phyloP scores from a whole-genome alignment of 2,797 vertebrate genomes.

The Austrolebias charrua region DNA sequence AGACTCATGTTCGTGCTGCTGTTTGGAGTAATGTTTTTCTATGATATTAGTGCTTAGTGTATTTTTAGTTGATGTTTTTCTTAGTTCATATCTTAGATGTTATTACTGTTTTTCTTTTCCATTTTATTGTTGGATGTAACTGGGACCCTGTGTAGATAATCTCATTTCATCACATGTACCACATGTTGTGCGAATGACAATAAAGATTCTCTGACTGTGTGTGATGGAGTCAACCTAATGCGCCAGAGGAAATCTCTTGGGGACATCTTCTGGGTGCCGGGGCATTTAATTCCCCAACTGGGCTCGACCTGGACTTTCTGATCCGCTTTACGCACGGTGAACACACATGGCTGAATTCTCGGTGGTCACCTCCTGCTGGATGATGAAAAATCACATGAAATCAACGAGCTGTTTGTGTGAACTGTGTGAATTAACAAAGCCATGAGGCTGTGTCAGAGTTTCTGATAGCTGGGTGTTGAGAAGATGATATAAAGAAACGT shows the following conservation, averaged over 20 bases:
- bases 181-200: too few species aligned
- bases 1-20: too few species aligned
- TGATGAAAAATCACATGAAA: too few species aligned
- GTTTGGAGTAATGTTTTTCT: too few species aligned
- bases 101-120: too few species aligned
- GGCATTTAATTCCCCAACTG: constrained; percentile 30
- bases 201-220: too few species aligned
- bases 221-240: constrained; percentile 40
- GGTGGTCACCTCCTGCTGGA: constrained; percentile 5
- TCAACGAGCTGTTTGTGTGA: background rate
- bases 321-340: background rate
- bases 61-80: too few species aligned
- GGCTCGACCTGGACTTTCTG: constrained; percentile 6
- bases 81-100: too few species aligned
- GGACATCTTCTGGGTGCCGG: constrained; percentile 27
- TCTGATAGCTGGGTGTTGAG: constrained; percentile 7
- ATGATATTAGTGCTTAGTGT: too few species aligned
- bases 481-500: constrained; percentile 23
- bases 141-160: too few species aligned
- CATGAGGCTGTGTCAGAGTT: background rate
- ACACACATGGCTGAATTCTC: constrained; percentile 4
- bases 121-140: too few species aligned
- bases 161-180: too few species aligned
- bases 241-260: constrained; percentile 32
- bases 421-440: background rate